Evolutionary conservation across 2,797 vertebrate species (phyloP).

Genomic region (Melanotaenia nigrans): DNA sequence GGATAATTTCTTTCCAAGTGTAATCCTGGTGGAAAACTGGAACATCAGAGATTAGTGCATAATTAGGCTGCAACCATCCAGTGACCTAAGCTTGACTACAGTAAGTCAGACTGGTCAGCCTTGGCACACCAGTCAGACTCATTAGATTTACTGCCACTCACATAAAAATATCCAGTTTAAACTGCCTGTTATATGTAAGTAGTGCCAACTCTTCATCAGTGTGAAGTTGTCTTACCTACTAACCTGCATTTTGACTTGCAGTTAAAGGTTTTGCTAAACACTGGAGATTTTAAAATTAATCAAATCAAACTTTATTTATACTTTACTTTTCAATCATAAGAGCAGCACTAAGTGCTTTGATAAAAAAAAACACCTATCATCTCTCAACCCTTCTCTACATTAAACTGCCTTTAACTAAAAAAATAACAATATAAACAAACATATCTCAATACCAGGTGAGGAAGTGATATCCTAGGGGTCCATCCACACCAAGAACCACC

Average conservation of each 20-base stretch:
- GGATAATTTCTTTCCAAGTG: slow-evolving; percentile 60
- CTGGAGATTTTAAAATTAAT: too few species aligned
- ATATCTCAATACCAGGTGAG: too few species aligned
- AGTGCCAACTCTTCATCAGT: background rate
- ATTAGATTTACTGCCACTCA: slow-evolving; percentile 43
- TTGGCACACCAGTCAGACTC: slow-evolving; percentile 36
- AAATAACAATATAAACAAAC: too few species aligned
- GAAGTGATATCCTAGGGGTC: too few species aligned
- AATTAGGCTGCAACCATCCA: slow-evolving; percentile 52
- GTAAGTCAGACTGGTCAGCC: slow-evolving; percentile 33
- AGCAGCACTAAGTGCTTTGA: too few species aligned
- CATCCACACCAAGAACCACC: too few species aligned
- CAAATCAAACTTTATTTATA: too few species aligned
- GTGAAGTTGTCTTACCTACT: background rate
- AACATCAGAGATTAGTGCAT: slow-evolving; percentile 75
- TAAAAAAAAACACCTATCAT: too few species aligned
- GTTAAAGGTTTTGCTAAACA: too few species aligned
- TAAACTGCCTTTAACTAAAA: too few species aligned
- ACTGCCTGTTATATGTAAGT: slow-evolving; percentile 3
- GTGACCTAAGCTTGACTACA: slow-evolving; percentile 40
- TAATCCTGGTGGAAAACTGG: slow-evolving; percentile 70
- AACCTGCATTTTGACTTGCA: slow-evolving; percentile 2
- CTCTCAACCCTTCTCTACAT: too few species aligned
- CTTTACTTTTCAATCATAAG: too few species aligned
- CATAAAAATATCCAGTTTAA: slow-evolving; percentile 13